Conservation (phyloP, 1,140 invertebrate genomes). For the Sminthurides bifidus region DNA sequence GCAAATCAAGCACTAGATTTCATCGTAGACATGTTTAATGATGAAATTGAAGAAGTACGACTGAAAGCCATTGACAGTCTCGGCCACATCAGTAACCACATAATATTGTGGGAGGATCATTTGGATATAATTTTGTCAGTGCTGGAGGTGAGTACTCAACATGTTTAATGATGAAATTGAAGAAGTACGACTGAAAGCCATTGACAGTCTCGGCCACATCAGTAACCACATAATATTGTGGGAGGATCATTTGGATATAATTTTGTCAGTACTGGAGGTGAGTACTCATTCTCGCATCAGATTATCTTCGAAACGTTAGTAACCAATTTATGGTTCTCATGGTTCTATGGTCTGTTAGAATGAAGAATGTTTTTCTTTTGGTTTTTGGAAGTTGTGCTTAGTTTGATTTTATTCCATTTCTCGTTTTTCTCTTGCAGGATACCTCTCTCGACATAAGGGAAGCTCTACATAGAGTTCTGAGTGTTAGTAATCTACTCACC, state of each 20-base stretch:
- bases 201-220: slow-evolving; percentile 80
- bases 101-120: slow-evolving; percentile 85
- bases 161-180: slow-evolving; percentile 99
- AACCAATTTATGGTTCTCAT: no score
- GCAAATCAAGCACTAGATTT: slow-evolving; percentile 82
- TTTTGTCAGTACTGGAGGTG: slow-evolving; percentile 55
- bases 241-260: slow-evolving; percentile 93
- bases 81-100: slow-evolving; percentile 72
- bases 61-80: slow-evolving; percentile 87
- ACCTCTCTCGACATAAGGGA: slow-evolving; percentile 87
- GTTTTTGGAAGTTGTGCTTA: neutral
- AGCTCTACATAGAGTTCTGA: slow-evolving; percentile 80
- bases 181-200: slow-evolving; percentile 83
- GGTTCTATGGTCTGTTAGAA: no score
- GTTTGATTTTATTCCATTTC: slow-evolving; percentile 3
- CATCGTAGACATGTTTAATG: slow-evolving; percentile 99
- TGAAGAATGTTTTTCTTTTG: neutral
- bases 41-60: slow-evolving; percentile 95
- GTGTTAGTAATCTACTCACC: slow-evolving; percentile 75
- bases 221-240: slow-evolving; percentile 73
- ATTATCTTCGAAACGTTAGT: no score
- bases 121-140: slow-evolving; percentile 88
- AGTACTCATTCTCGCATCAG: neutral
- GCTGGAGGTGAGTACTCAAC: slow-evolving; percentile 57
- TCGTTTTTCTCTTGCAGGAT: slow-evolving; percentile 49